Percentiles rank a stretch among this genome's conserved stretches.
phyloP scores from a whole-genome alignment of 2,797 vertebrate genomes.

The Typhlichthys eigenmanni region DNA sequence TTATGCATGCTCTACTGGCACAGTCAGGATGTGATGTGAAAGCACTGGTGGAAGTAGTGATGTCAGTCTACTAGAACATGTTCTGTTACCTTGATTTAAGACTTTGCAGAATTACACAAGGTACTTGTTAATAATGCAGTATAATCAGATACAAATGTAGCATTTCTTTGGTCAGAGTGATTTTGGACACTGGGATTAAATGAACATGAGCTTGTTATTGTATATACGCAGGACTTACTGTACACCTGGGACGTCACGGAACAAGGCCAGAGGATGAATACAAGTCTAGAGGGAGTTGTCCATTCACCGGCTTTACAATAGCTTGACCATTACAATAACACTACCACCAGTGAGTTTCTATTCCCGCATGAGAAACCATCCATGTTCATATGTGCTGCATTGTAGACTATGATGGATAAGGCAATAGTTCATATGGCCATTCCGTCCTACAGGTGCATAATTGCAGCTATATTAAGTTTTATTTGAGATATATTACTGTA shows the following conservation, averaged over 20 bases:
- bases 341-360: slow-evolving; percentile 15
- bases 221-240: no score
- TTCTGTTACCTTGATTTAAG: slow-evolving; percentile 48
- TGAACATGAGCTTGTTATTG: no score
- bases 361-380: slow-evolving; percentile 17
- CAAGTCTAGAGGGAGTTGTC: slow-evolving; percentile 30
- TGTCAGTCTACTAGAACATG: slow-evolving; percentile 44
- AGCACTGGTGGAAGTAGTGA: slow-evolving; percentile 22
- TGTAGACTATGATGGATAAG: slow-evolving; percentile 1
- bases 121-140: no score
- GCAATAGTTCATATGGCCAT: neutral
- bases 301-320: slow-evolving; percentile 22
- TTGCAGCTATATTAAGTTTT: neutral
- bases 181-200: no score
- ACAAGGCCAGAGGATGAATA: slow-evolving; percentile 15
- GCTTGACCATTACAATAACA: neutral
- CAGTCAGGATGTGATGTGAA: slow-evolving; percentile 53
- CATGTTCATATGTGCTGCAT: neutral
- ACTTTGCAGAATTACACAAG: no score
- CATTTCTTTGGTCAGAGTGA: no score
- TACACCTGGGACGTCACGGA: slow-evolving; percentile 4
- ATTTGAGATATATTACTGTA: neutral
- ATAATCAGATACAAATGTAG: no score
- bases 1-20: slow-evolving; percentile 64
- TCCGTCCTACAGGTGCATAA: neutral